A percentile compares a stretch with the other conserved stretches of the same genome.
Evolutionary conservation across 2,113 vertebrate genomes (phyloP).

Genomic region (Trochalopteron elliotii): DNA sequence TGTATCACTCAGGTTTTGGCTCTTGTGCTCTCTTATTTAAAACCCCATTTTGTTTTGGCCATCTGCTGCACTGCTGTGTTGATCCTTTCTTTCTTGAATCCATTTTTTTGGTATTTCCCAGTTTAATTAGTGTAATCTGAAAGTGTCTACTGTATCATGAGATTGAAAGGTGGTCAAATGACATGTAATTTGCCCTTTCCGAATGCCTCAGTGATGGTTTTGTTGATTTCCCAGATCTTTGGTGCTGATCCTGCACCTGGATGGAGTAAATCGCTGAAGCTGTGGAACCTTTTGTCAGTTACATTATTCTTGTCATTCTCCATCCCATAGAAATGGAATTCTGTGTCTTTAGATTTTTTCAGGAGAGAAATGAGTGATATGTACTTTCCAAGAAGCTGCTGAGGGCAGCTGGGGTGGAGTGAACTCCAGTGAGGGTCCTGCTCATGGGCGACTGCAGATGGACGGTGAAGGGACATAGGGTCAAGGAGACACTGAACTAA

Average conservation of each 20-base stretch:
- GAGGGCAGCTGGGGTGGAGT: background rate
- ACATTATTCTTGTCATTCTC: background rate
- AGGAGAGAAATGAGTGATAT: background rate
- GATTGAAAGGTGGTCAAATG: background rate
- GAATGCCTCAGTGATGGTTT: background rate
- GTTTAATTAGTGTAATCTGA: background rate
- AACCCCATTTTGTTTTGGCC: rapidly evolving
- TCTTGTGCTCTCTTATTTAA: background rate
- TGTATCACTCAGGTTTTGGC: background rate
- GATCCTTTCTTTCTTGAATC: background rate
- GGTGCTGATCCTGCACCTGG: background rate
- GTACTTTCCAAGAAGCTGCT: background rate
- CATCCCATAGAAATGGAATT: background rate
- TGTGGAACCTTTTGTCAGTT: background rate
- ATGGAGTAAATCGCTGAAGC: rapidly evolving
- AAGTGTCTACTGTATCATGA: background rate
- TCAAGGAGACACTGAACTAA: background rate
- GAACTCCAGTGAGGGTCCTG: background rate
- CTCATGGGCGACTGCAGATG: rapidly evolving
- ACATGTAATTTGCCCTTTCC: background rate
- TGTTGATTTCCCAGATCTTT: background rate
- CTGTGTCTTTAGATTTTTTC: background rate
- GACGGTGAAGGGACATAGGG: background rate
- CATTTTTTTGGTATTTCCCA: background rate
- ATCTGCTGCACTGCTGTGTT: background rate